A percentile compares a stretch with the other conserved stretches of the same genome.
Evolutionary conservation across 1,140 invertebrate genomes (phyloP).

Genomic region (Aporrectodea caliginosa): DNA sequence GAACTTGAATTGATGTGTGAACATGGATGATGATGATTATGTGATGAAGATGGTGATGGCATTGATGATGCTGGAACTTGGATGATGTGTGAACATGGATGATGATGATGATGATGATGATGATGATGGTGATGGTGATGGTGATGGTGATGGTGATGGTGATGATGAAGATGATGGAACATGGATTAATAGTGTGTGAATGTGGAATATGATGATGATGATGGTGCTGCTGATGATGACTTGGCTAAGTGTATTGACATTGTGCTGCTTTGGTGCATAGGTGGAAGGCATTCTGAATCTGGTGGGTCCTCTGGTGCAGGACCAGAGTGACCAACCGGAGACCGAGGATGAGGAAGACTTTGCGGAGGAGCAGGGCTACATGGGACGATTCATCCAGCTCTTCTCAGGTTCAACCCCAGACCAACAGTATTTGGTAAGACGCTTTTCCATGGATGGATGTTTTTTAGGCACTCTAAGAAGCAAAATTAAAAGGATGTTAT

Average conservation of each 20-base stretch:
- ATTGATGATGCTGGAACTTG: not conserved
- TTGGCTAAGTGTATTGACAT: not conserved
- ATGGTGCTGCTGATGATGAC: not conserved
- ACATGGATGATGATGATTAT: conserved; percentile 14
- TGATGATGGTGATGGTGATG: conserved; percentile 4
- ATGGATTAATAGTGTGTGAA: no score
- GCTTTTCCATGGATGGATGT: not conserved
- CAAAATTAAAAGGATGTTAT: no score
- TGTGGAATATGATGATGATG: no score
- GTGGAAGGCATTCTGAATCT: conserved; percentile 75
- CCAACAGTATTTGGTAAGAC: conserved; percentile 75
- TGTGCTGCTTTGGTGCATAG: conserved; percentile 50
- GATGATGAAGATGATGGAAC: not conserved
- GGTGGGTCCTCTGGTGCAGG: conserved; percentile 78
- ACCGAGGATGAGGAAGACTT: conserved; percentile 88
- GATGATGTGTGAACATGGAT: not conserved
- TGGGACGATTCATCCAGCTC: conserved; percentile 86
- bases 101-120: not conserved
- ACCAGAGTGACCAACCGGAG: conserved; percentile 70
- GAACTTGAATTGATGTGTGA: no score
- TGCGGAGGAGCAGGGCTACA: conserved; percentile 88
- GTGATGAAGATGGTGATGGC: not conserved
- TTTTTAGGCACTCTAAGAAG: no score
- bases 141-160: not conserved
- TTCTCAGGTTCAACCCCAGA: conserved; percentile 75